Percentiles rank a stretch among this genome's conserved stretches.
phyloP scores from a whole-genome alignment of 2,797 vertebrate genomes.

The Oreonectes daqikongensis region DNA sequence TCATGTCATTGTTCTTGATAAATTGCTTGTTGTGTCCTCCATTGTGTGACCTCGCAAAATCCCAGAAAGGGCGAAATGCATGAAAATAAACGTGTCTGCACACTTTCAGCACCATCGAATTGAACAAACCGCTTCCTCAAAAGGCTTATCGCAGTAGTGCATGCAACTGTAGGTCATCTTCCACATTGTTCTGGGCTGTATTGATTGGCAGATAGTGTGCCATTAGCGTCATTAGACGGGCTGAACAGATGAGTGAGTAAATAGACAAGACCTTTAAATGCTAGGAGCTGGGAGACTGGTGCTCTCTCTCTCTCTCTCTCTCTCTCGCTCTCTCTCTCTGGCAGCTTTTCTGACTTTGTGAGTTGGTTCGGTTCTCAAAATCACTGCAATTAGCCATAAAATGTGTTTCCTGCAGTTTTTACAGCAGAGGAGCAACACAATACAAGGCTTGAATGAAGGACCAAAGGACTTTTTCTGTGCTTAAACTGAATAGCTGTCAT shows the following conservation, averaged over 20 bases:
- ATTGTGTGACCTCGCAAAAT: slow-evolving; percentile 19
- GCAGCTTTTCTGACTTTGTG: not conserved
- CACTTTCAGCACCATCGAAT: slow-evolving; percentile 3
- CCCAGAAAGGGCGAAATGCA: slow-evolving; percentile 19
- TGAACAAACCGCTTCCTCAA: slow-evolving; percentile 6
- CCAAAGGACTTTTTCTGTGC: not conserved
- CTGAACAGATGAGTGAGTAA: slow-evolving; percentile 27
- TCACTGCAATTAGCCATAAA: not conserved
- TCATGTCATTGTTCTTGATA: slow-evolving; percentile 11
- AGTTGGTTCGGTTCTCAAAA: not conserved
- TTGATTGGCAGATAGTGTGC: slow-evolving; percentile 12
- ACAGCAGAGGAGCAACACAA: too few relatives aligned
- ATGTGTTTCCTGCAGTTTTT: not conserved
- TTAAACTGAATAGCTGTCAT: not conserved
- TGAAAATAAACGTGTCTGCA: slow-evolving; percentile 12
- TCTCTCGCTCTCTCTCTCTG: slow-evolving; percentile 2
- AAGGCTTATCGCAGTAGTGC: slow-evolving; percentile 26
- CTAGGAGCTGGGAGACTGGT: slow-evolving; percentile 12
- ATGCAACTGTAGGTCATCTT: slow-evolving; percentile 30
- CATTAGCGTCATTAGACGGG: slow-evolving; percentile 32
- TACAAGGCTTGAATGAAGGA: not conserved
- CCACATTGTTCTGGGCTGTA: slow-evolving; percentile 29
- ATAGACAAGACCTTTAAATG: slow-evolving; percentile 36
- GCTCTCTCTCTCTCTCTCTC: slow-evolving; percentile 1
- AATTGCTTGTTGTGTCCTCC: not conserved